Conservation (phyloP, 2,797 vertebrate genomes). For the Crocodylus rhombifer region DNA sequence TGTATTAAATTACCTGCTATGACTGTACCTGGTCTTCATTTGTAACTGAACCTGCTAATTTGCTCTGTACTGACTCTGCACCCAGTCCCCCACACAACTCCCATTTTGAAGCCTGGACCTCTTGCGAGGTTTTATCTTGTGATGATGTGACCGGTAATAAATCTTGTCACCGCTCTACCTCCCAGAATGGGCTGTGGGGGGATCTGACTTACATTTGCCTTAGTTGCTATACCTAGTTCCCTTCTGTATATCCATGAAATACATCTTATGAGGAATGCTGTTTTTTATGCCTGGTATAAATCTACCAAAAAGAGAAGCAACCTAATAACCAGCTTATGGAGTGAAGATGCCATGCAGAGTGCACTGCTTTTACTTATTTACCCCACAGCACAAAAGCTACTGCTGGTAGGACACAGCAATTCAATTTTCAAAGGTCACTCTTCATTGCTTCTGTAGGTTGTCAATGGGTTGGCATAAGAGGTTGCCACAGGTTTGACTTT, state of each 20-base stretch:
- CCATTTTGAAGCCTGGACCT: background rate
- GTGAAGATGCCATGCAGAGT: background rate
- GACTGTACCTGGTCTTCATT: conserved; percentile 17
- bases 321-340: background rate
- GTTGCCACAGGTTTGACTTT: no score
- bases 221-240: background rate
- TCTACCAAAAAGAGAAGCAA: background rate
- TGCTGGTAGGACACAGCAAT: background rate
- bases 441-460: background rate
- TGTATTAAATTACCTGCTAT: background rate
- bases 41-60: background rate
- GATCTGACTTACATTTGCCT: background rate
- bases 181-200: background rate
- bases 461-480: no score
- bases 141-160: background rate
- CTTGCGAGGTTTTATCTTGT: background rate
- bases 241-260: background rate
- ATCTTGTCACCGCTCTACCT: background rate
- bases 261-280: background rate
- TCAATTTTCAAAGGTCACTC: background rate
- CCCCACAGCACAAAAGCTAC: background rate
- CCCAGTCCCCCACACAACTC: background rate
- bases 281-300: rapidly evolving
- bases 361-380: background rate
- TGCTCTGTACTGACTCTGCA: background rate